A percentile compares a stretch with the other conserved stretches of the same genome.
Evolutionary conservation across 2,113 vertebrate species (phyloP).

Genomic region (Aphyosemion australe): DNA sequence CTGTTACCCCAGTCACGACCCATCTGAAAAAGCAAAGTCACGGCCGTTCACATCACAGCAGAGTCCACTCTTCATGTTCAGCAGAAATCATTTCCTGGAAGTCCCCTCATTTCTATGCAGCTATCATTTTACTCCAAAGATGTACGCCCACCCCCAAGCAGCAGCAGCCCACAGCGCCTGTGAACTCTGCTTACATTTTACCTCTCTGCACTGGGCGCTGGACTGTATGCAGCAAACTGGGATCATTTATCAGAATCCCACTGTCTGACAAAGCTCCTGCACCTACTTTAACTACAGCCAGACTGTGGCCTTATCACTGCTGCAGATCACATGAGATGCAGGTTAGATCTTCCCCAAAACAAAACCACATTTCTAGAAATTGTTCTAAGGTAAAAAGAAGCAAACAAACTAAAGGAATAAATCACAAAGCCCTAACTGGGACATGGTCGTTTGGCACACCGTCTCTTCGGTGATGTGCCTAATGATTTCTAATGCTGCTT

Average conservation of each 20-base stretch:
- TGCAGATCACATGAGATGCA: conserved; percentile 58
- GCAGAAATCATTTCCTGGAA: conserved; percentile 54
- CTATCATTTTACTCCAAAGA: conserved; percentile 62
- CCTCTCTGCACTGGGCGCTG: conserved; percentile 41
- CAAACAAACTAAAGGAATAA: conserved; percentile 47
- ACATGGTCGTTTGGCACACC: conserved; percentile 51
- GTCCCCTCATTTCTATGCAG: conserved; percentile 55
- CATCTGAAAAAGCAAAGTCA: too few species aligned
- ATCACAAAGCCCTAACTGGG: conserved; percentile 69
- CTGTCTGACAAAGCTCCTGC: conserved; percentile 47
- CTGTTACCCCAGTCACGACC: too few species aligned
- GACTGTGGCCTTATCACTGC: conserved; percentile 54
- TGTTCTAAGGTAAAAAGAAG: conserved; percentile 50
- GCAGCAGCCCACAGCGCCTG: conserved; percentile 65
- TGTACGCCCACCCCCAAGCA: conserved; percentile 58
- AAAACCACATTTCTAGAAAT: conserved; percentile 47
- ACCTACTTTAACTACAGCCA: conserved; percentile 58
- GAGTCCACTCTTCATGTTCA: conserved; percentile 28
- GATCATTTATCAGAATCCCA: conserved; percentile 63
- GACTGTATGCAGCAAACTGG: conserved; percentile 38
- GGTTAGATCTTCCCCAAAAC: conserved; percentile 57
- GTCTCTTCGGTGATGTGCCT: conserved; percentile 59
- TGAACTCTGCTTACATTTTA: conserved; percentile 75
- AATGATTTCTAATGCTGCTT: conserved; percentile 80
- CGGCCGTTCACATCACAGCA: neutral